Conservation (phyloP, 2,797 vertebrate genomes). For the Lerista edwardsae region DNA sequence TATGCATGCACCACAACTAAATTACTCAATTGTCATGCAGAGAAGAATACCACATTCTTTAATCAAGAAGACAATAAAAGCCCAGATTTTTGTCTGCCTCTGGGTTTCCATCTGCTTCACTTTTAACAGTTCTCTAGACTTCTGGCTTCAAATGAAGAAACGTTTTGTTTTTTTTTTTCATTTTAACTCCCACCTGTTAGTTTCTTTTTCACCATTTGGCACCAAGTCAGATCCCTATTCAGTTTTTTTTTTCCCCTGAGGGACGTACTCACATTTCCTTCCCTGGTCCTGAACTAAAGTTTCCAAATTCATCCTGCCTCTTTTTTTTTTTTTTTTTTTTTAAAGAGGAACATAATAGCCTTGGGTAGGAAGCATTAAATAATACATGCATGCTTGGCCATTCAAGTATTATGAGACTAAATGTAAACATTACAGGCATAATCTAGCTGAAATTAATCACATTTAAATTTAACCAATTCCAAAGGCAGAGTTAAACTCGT, state of each 20-base stretch:
- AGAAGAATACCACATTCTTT: background rate
- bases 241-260: background rate
- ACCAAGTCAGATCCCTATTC: background rate
- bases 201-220: conserved; percentile 9
- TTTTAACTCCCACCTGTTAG: conserved; percentile 40
- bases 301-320: background rate
- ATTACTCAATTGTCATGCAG: background rate
- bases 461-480: background rate
- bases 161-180: conserved; percentile 27
- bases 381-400: background rate
- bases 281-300: background rate
- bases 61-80: conserved; percentile 25
- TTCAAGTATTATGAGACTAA: background rate
- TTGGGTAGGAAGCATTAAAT: background rate
- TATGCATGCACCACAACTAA: conserved; percentile 3
- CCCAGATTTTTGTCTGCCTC: background rate
- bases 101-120: background rate
- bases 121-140: background rate
- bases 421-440: background rate
- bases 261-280: background rate
- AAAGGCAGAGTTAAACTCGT: background rate
- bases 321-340: background rate
- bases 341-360: background rate
- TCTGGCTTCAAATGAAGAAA: conserved; percentile 18
- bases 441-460: background rate